Conservation (phyloP, 2,888 invertebrate genomes). For the Melieria crassipennis region DNA sequence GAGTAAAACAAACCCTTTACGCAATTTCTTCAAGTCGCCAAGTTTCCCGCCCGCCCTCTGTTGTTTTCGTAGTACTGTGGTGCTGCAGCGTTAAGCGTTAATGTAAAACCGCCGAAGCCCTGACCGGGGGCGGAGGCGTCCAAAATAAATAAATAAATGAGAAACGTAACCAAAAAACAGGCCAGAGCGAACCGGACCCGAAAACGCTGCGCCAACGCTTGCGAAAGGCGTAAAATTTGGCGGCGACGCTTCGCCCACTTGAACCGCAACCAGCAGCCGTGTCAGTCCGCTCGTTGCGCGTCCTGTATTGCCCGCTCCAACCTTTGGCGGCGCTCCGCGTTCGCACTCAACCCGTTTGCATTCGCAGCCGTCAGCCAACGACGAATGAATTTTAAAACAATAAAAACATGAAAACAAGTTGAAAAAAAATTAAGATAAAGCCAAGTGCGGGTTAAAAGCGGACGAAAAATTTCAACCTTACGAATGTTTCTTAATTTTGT, state of each 20-base stretch:
- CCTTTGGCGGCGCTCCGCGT: neutral
- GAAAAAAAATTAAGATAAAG: neutral
- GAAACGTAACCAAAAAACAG: neutral
- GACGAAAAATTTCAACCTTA: neutral
- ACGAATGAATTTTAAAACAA: neutral
- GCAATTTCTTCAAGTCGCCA: neutral
- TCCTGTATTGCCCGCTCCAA: neutral
- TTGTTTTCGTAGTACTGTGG: too few species aligned
- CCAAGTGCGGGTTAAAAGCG: neutral
- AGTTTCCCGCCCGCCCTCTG: neutral
- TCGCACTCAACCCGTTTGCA: neutral
- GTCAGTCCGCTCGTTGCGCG: neutral
- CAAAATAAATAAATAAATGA: too few species aligned
- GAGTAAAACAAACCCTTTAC: neutral
- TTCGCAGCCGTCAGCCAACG: neutral
- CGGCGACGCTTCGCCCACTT: neutral
- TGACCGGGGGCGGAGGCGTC: neutral
- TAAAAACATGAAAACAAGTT: too few species aligned
- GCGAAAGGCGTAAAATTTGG: too few species aligned
- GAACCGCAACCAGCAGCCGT: neutral
- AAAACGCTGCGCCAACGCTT: neutral
- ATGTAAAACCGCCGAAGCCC: neutral
- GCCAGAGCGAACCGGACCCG: neutral
- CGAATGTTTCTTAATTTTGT: slow-evolving; percentile 12
- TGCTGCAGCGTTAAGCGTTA: neutral